Evolutionary conservation across 2,888 invertebrate species (phyloP).

Genomic region (Odontomyia ornata): DNA sequence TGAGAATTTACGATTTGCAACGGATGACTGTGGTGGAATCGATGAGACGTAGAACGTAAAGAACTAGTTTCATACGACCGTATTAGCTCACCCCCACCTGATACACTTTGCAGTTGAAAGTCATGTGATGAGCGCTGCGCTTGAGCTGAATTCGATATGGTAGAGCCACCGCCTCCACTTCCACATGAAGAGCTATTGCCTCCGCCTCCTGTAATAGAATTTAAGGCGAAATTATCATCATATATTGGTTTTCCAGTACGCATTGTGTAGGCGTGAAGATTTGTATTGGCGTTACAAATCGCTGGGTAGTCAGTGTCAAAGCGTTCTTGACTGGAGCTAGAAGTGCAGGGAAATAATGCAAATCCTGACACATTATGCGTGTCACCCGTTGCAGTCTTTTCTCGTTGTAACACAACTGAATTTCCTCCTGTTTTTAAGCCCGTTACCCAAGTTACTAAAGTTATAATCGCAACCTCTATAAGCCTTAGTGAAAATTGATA

Average conservation of each 20-base stretch:
- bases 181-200: slow-evolving; percentile 47
- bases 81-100: slow-evolving; percentile 57
- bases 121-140: slow-evolving; percentile 14
- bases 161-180: slow-evolving; percentile 18
- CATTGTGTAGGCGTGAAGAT: slow-evolving; percentile 83
- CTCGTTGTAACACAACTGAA: slow-evolving; percentile 70
- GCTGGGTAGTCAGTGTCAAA: slow-evolving; percentile 86
- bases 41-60: slow-evolving; percentile 51
- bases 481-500: slow-evolving; percentile 87
- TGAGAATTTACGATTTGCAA: slow-evolving; percentile 33
- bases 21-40: slow-evolving; percentile 51
- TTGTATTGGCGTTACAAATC: slow-evolving; percentile 85
- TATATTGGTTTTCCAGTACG: slow-evolving; percentile 81
- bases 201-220: slow-evolving; percentile 61
- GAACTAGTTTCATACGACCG: slow-evolving; percentile 62
- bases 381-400: slow-evolving; percentile 69
- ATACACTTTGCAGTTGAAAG: slow-evolving; percentile 19
- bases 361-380: slow-evolving; percentile 76
- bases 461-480: slow-evolving; percentile 87
- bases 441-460: slow-evolving; percentile 86
- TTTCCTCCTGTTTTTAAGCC: slow-evolving; percentile 70
- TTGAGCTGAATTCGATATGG: not conserved
- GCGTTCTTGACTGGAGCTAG: slow-evolving; percentile 84
- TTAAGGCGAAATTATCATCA: slow-evolving; percentile 72
- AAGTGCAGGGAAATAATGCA: slow-evolving; percentile 82